These are phyloP conservation scores for Chrysochloris asiatica DNA, from an alignment of 2,113 vertebrate genomes.

Conservation along the genomic window DNA sequence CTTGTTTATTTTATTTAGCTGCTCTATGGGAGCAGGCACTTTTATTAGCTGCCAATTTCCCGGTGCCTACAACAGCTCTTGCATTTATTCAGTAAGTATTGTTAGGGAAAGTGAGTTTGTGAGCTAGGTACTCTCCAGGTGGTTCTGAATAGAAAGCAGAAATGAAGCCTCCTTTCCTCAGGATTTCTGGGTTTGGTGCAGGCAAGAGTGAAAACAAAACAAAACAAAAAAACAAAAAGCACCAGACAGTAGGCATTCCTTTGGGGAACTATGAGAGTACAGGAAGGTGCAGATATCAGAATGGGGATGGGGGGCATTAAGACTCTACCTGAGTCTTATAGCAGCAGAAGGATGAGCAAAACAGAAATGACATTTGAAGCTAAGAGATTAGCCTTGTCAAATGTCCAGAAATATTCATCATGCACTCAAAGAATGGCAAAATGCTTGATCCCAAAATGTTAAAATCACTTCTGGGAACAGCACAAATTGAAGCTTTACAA, in stretches of 20 bases:
- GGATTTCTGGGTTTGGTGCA: neutral
- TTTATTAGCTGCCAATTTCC: neutral
- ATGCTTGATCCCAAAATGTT: neutral
- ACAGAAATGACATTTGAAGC: neutral
- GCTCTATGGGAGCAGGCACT: neutral
- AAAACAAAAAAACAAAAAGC: too few relatives aligned
- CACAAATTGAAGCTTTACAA: neutral
- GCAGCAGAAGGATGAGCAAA: neutral
- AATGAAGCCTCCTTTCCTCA: neutral
- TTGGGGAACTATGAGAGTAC: neutral
- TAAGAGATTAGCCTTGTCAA: neutral
- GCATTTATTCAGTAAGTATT: neutral
- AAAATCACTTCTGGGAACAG: neutral
- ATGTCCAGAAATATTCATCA: neutral
- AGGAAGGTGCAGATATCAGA: accelerated
- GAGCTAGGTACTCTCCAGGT: neutral
- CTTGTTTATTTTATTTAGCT: neutral
- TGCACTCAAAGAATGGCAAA: neutral
- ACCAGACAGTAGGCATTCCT: neutral
- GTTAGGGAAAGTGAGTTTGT: neutral
- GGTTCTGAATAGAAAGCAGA: neutral
- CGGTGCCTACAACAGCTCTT: neutral
- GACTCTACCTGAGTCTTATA: neutral
- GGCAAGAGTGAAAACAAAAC: neutral
- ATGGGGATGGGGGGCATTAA: too few relatives aligned